phyloP scores from a whole-genome alignment of 2,797 vertebrate genomes.

The Brotula barbata region DNA sequence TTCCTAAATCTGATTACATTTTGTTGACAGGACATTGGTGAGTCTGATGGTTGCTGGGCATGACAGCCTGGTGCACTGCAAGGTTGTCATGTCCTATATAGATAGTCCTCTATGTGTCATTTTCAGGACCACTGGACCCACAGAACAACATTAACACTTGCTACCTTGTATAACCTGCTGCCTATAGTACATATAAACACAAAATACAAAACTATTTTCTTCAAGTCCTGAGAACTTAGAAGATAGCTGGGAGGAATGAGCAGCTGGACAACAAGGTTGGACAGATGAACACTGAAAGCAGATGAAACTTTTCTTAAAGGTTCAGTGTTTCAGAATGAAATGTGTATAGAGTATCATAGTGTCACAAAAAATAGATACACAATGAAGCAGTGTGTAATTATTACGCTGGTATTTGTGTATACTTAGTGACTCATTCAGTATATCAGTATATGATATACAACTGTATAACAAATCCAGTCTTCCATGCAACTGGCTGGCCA shows the following conservation, averaged over 20 bases:
- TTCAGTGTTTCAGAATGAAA: not conserved
- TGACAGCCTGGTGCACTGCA: slow-evolving; percentile 50
- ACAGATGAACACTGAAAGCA: not conserved
- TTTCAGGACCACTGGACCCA: slow-evolving; percentile 6
- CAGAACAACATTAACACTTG: not conserved
- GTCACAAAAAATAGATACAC: not conserved
- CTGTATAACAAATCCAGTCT: too few species aligned
- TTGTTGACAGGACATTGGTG: slow-evolving; percentile 68
- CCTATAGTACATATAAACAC: not conserved
- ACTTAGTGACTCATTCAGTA: too few species aligned
- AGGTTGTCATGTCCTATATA: slow-evolving; percentile 66
- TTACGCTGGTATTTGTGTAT: not conserved
- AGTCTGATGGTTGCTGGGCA: slow-evolving; percentile 58
- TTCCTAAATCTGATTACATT: slow-evolving; percentile 76
- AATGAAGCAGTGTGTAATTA: not conserved
- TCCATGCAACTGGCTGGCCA: too few species aligned
- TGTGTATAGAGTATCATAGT: too few species aligned
- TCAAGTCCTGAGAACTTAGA: not conserved
- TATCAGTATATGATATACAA: too few species aligned
- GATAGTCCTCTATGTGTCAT: slow-evolving; percentile 30
- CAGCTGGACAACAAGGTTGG: not conserved
- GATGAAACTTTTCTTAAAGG: not conserved
- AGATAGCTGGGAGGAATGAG: too few species aligned
- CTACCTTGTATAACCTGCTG: not conserved
- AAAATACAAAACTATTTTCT: slow-evolving; percentile 2